Evolutionary conservation across 2,797 vertebrate species (phyloP).

Genomic region (Coregonus ussuriensis): DNA sequence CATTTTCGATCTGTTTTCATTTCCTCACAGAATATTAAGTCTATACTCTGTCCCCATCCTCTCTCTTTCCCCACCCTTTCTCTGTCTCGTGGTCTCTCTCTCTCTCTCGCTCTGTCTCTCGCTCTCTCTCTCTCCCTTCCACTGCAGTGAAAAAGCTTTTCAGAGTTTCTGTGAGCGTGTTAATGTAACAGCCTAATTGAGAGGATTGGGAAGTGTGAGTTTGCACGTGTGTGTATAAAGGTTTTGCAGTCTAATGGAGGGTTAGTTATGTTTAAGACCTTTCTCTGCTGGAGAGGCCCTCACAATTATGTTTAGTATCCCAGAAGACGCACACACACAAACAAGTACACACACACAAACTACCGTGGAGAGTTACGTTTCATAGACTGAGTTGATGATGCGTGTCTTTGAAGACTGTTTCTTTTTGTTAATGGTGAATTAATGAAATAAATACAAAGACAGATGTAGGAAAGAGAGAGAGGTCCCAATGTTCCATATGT

Average conservation of each 20-base stretch:
- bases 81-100: too few relatives aligned
- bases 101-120: too few relatives aligned
- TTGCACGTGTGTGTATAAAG: background rate
- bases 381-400: slow-evolving; percentile 7
- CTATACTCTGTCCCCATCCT: background rate
- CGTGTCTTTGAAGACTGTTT: background rate
- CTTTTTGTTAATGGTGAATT: slow-evolving; percentile 1
- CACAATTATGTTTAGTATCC: background rate
- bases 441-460: background rate
- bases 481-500: background rate
- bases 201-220: background rate
- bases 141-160: slow-evolving; percentile 2
- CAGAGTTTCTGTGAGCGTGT: background rate
- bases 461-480: background rate
- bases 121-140: background rate
- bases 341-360: too few relatives aligned
- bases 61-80: background rate
- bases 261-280: background rate
- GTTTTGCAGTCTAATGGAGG: background rate
- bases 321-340: background rate
- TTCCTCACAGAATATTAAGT: background rate
- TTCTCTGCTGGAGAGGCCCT: background rate
- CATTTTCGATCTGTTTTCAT: background rate
- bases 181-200: background rate
- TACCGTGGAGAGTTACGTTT: background rate